Conservation (phyloP, 2,797 vertebrate species). For the Hyperoplus lanceolatus region DNA sequence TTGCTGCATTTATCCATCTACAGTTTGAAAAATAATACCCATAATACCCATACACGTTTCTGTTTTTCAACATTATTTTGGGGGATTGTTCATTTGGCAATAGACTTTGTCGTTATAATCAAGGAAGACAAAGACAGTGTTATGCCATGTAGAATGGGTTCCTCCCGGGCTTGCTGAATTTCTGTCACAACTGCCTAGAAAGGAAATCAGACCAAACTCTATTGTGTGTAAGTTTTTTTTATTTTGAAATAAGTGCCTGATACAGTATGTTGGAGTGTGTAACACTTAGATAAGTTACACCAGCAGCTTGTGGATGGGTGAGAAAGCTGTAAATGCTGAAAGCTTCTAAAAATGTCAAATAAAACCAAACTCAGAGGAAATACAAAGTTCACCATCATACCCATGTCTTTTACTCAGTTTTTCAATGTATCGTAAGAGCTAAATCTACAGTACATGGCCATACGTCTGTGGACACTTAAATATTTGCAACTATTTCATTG, state of each 20-base stretch:
- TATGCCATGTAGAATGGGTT: not conserved
- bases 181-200: not conserved
- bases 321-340: not conserved
- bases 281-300: not conserved
- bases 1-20: not conserved
- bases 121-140: not conserved
- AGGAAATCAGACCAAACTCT: not conserved
- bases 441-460: too few species aligned
- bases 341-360: not conserved
- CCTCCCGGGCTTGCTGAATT: not conserved
- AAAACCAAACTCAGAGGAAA: not conserved
- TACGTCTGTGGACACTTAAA: too few species aligned
- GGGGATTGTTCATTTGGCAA: not conserved
- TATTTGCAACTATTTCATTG: too few species aligned
- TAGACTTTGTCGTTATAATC: not conserved
- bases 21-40: not conserved
- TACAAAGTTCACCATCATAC: not conserved
- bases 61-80: not conserved
- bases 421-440: not conserved
- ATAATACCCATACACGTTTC: not conserved
- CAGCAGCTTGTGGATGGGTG: not conserved
- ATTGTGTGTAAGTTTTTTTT: not conserved
- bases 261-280: not conserved
- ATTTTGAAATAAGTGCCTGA: constrained; percentile 1
- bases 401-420: not conserved